phyloP scores from a whole-genome alignment of 2,113 vertebrate species.

The Rhodinocichla rosea region DNA sequence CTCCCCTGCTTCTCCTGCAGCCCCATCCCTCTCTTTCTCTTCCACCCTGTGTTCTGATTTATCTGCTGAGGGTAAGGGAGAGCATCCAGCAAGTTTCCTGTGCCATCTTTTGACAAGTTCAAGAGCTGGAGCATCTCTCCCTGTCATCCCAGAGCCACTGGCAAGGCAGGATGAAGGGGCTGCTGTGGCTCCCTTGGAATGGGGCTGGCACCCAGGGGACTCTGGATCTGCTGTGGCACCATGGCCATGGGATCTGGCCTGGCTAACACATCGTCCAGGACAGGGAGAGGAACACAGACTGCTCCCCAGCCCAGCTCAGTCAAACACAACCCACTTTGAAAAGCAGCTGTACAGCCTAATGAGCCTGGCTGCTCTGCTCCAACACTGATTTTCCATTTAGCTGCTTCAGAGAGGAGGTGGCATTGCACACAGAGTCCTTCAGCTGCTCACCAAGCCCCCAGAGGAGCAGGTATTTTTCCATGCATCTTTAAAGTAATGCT shows the following conservation, averaged over 20 bases:
- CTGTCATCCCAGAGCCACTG: neutral
- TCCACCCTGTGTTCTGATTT: neutral
- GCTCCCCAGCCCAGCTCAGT: neutral
- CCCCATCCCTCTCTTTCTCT: neutral
- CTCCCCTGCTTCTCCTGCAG: rapidly evolving
- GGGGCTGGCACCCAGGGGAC: neutral
- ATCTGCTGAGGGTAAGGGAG: neutral
- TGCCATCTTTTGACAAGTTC: neutral
- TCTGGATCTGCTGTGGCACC: neutral
- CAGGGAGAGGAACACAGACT: neutral
- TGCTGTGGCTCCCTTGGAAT: neutral
- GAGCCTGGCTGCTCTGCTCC: neutral
- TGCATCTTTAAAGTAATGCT: neutral
- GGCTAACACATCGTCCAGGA: neutral
- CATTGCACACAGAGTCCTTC: neutral
- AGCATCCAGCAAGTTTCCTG: neutral
- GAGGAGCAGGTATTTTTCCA: slow-evolving; percentile 3
- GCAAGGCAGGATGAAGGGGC: neutral
- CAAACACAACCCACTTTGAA: neutral
- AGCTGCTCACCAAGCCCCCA: neutral
- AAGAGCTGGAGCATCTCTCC: rapidly evolving
- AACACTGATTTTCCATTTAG: neutral
- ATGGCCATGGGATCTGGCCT: rapidly evolving
- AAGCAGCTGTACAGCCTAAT: neutral
- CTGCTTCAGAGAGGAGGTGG: neutral